Evolutionary conservation across 2,113 vertebrate species (phyloP), one percentile per base, ranked within the genome.

Genomic region (Strix uralensis): DNA sequence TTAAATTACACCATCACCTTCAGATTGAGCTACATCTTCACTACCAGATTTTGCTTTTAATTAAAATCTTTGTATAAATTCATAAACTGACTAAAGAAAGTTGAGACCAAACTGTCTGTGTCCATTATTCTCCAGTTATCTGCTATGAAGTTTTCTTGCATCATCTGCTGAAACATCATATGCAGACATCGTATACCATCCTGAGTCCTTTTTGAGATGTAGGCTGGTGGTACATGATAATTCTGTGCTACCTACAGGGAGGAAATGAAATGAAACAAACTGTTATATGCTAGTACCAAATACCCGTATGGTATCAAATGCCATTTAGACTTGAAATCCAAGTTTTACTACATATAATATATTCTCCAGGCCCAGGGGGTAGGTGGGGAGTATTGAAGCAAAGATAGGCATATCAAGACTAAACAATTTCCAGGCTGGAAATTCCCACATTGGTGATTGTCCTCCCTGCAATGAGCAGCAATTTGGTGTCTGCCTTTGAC

Each of bases 141-240:
- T 83, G 26, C 51, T 73, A 23, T 44, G 71, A 82, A 74, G 32
- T 34, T 90, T 93, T 92, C 71, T 80, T 83, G 70, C 46, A 90
- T 42, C 12, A 34, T 86, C 85, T 83, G 51, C 70, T 91, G 90
- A 96, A 93, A 82, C 23, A 40, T 21, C 0, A 0, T 29, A 21
- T 40, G 47, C 16, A 66, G 55, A 40, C 44, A 54, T 15, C 0
- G 0, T 63, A 22, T 58, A 54, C 13, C 5, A 11, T 42, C 40
- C 52, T 0, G 1, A 47, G n/a, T 61, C 67, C 44, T 83, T 23
- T 62, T 34, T 79, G 81, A 77, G 57, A 46, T 59, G 26, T 23
- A 13, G 36, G 34, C 11, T 49, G 44, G 16, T 81, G 65, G 74
- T 62, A 9, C 2, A 1, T 5, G 19, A 19, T n/a, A 72, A 57